These are phyloP conservation scores for Mesocentrotus franciscanus DNA, from an alignment of 53 echinoderm and acorn worm genomes.

Conservation along the genomic window DNA sequence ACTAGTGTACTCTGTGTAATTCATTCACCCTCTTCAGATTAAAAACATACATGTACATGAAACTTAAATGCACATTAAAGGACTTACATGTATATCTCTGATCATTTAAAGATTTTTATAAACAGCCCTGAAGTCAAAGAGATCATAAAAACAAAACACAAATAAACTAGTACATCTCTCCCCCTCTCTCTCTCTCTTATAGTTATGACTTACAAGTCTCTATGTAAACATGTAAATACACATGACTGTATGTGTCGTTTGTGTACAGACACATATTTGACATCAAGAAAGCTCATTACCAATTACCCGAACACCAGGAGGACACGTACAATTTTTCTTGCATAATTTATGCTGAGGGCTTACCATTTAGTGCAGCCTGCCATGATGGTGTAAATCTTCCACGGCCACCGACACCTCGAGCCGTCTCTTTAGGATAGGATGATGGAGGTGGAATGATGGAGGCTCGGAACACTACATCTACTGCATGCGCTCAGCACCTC, in stretches of 20 bases:
- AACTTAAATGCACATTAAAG: not conserved
- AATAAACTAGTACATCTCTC: too few relatives aligned
- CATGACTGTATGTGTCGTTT: not conserved
- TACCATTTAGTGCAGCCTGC: constrained; percentile 34
- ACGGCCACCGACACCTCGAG: not conserved
- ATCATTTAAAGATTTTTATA: too few relatives aligned
- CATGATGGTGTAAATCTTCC: constrained; percentile 27
- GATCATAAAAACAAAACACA: too few relatives aligned
- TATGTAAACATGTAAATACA: too few relatives aligned
- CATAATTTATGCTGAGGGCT: constrained; percentile 48
- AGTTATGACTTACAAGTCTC: too few relatives aligned
- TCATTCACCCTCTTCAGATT: too few relatives aligned
- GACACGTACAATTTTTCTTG: not conserved
- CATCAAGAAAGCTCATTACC: not conserved
- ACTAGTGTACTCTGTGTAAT: too few relatives aligned
- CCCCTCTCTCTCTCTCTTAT: too few relatives aligned
- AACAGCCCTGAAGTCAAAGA: too few relatives aligned
- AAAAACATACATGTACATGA: too few relatives aligned
- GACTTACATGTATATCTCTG: not conserved
- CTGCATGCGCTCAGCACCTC: not conserved
- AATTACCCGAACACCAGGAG: not conserved
- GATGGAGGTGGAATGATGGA: not conserved
- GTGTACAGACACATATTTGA: not conserved
- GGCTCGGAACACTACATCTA: not conserved
- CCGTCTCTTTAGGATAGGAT: not conserved